phyloP scores from a whole-genome alignment of 2,113 vertebrate genomes.

The Campylomormyrus numenius region DNA sequence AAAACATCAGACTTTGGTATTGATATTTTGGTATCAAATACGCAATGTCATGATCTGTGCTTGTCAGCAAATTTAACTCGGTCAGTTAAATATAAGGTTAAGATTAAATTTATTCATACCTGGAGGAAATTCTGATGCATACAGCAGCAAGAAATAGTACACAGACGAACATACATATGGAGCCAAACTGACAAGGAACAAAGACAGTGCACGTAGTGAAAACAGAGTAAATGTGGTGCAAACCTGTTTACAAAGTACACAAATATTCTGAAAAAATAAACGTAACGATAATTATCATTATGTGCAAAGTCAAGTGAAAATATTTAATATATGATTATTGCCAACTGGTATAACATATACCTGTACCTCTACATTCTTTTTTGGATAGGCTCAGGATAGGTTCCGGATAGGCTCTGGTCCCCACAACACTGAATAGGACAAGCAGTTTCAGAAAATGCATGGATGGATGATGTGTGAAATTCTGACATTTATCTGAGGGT shows the following conservation, averaged over 20 bases:
- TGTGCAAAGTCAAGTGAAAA: neutral
- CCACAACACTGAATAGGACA: no score
- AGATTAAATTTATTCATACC: neutral
- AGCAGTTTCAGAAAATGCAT: no score
- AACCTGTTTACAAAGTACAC: neutral
- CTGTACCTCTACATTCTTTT: neutral
- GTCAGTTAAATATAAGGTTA: neutral
- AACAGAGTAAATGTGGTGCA: neutral
- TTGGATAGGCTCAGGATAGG: no score
- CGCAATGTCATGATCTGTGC: neutral
- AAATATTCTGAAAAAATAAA: neutral
- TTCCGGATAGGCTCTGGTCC: no score
- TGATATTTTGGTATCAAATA: neutral
- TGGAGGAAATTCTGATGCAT: neutral
- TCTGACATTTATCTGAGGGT: neutral
- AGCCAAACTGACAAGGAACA: neutral
- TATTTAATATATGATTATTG: neutral
- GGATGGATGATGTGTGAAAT: neutral
- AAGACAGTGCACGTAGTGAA: neutral
- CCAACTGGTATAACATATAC: neutral
- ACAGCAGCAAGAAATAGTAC: neutral
- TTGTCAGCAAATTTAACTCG: neutral
- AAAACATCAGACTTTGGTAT: neutral
- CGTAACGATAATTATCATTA: neutral
- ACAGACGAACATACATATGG: neutral